Evolutionary conservation across 2,113 vertebrate genomes (phyloP), one percentile per base, ranked within the genome.

Genomic region (Megalops atlanticus): DNA sequence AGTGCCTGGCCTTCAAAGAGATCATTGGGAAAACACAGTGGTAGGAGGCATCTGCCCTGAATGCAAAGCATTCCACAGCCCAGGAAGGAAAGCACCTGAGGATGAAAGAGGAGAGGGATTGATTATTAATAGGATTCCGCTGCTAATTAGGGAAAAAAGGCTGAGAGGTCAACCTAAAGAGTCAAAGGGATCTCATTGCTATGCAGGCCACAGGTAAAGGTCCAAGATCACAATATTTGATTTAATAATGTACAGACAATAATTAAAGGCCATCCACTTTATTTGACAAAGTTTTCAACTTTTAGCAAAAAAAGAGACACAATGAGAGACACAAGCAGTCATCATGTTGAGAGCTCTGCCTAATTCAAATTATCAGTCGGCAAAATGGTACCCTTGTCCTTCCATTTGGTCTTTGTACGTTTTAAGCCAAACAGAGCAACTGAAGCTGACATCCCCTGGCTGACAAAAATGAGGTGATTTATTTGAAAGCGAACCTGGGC

Each of bases 121-220:
- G 81, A 89, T 90, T 90, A 85, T 87, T 86, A 88, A 91, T 89
- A 85, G 83, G 82, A 85, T 84, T 87, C 86, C 77, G 80, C 71
- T 49, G 8, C 91, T 94, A 93, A 94, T 92, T 91, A 92, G 90
- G 86, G 86, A 77, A 83, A 77, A 82, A 84, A 82, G 72, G 81
- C 74, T 86, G 80, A 1, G 73, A 77, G 74, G 38, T 79, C 64
- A 71, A n/a, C 15, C 18, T 8, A 31, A 49, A 47, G 70, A 88
- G 89, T 89, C 86, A 86, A 47, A 72, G 74, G 80, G 84, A 77
- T 68, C 43, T 79, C 85, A 89, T 92, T 91, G 85, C 87, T 89
- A 90, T 92, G 90, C 90, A 84, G 87, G 84, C 77, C 86, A 88
- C 85, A 86, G 86, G 85, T 82, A 84, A 76, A 89, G 81, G 83